Evolutionary conservation across 2,113 vertebrate genomes (phyloP), one percentile per base, ranked within the genome.

Genomic region (Misgurnus anguillicaudatus): DNA sequence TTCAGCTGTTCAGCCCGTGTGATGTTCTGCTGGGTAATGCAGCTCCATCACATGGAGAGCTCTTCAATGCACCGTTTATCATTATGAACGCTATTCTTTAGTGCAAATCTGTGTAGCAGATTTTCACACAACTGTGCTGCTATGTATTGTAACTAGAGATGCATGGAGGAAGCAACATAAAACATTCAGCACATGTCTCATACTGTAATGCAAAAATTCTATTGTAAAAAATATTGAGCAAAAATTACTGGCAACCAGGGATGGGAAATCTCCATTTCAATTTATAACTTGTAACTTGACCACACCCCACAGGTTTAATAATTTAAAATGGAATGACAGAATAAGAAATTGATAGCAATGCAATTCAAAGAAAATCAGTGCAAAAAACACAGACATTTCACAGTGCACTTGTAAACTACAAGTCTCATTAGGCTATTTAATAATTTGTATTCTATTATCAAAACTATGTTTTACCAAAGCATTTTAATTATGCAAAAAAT

Each of bases 1-100:
- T 42, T 72, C 70, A 58, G 69, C n/a, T 72, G 5, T 41, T 10
- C 70, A 16, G 69, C 19, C 70, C 21, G 42, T 60, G 21, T 73
- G 11, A 73, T 42, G 38, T 58, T 16, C 69, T 58, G 53, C 67
- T n/a, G 45, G 19, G 67, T 57, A 47, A 69, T 57, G 53, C 53
- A 58, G 24, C n/a, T 72, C 51, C 36, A 58, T 10, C 53, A 21
- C 36, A 57, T 24, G n/a, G 21, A 51, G 31, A 55, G 31, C 66
- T 55, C 68, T n/a, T 53, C 24, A 19, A 39, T 38, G 68, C 68
- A 16, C 17, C 16, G 11, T 55, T 55, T 13, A 68, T 73, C 53
- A 42, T 42, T 7, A 42, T 9, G 53, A 42, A 5, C 2, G 55
- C 6, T 8, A n/a, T 19, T 57, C 53, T 72, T 21, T 16, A 8